Evolutionary conservation across 1,140 invertebrate species (phyloP).

Genomic region (Drosophila bocki): DNA sequence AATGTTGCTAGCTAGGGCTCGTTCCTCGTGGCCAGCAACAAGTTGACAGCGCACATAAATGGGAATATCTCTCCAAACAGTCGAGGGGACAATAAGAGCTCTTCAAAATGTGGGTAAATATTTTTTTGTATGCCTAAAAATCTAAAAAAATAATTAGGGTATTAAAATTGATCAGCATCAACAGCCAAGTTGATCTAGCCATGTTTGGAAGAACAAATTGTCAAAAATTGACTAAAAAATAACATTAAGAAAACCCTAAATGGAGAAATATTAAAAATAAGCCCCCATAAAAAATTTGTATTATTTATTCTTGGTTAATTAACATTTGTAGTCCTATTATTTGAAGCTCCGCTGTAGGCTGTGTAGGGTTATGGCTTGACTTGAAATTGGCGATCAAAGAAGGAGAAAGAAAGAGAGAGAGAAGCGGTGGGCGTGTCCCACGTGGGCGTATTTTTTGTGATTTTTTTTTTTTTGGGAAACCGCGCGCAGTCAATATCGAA

Average conservation of each 20-base stretch:
- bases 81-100: neutral
- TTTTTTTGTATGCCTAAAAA: neutral
- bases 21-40: neutral
- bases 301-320: no score
- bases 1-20: conserved; percentile 8
- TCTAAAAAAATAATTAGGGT: no score
- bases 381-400: conserved; percentile 43
- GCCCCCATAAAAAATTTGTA: no score
- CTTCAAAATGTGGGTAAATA: neutral
- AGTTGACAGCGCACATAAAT: neutral
- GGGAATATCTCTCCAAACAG: no score
- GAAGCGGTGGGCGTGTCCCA: conserved; percentile 55
- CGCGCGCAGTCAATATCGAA: conserved; percentile 63
- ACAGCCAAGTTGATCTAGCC: neutral
- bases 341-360: neutral
- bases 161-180: neutral
- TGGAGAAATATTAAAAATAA: no score
- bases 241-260: no score
- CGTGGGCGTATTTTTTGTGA: conserved; percentile 35
- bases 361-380: conserved; percentile 7
- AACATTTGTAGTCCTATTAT: no score
- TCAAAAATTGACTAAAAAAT: no score
- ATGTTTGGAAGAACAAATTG: no score
- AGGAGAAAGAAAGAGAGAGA: conserved; percentile 5
- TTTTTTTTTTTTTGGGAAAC: conserved; percentile 12